Evolutionary conservation across 2,888 invertebrate species (phyloP).

Genomic region (Hyppa rectilinea): DNA sequence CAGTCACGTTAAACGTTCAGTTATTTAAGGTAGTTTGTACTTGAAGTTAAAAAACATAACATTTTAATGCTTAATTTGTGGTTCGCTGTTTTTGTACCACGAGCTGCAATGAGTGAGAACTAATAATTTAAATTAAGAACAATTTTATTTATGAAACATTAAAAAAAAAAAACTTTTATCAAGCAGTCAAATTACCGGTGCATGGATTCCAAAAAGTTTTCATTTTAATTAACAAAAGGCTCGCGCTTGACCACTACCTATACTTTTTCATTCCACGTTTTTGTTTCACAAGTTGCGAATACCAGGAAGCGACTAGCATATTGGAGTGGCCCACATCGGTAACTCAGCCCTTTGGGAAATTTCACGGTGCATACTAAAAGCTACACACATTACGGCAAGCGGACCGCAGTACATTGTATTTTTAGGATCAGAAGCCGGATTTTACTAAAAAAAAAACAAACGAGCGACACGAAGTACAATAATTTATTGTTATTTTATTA

Average conservation of each 20-base stretch:
- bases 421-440: too few species aligned
- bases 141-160: background rate
- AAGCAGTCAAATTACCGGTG: background rate
- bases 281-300: constrained; percentile 28
- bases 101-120: background rate
- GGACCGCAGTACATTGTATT: constrained; percentile 32
- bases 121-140: background rate
- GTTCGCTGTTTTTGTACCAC: background rate
- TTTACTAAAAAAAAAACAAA: too few species aligned
- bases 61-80: background rate
- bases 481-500: too few species aligned
- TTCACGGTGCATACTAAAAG: constrained; percentile 53
- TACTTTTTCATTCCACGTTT: background rate
- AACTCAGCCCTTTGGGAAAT: constrained; percentile 63
- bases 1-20: background rate
- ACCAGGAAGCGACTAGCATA: constrained; percentile 31
- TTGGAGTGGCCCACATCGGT: constrained; percentile 43
- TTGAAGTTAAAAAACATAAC: background rate
- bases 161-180: background rate
- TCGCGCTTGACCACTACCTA: too few species aligned
- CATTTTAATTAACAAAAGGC: too few species aligned
- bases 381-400: constrained; percentile 37
- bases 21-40: background rate
- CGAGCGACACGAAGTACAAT: too few species aligned
- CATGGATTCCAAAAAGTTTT: background rate